Evolutionary conservation across 2,888 invertebrate species (phyloP), one percentile per base, ranked within the genome.

Genomic region (Chymomyza procnemis): DNA sequence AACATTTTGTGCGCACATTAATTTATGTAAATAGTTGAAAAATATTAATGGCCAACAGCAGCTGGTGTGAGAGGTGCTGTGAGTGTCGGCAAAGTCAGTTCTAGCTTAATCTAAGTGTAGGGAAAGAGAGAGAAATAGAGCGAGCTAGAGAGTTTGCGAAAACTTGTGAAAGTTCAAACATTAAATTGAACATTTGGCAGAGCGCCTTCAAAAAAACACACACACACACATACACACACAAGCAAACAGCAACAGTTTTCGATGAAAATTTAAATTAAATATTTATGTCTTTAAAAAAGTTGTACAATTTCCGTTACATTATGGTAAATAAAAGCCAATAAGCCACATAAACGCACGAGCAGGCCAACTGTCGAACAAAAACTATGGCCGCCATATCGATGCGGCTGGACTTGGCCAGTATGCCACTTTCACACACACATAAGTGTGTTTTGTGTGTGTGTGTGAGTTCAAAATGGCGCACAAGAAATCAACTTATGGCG

Each of bases 11-110:
- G 80, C 73, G 72, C 79, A 71, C 83, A 83, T 85, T 83, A 83
- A 83, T 85, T 85, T 83, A 85, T 85, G 83, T 75, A 82, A 82
- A 85, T 83, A 83, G 85, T 83, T 83, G 77, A 79, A 79, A 83
- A 85, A 83, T 83, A 83, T 85, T 82, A 84, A 85, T 83, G 83
- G 80, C 76, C 58, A 47, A 52, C 75, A 75, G 71, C 79, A 82
- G 80, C 73, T 79, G 79, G 61, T 67, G 65, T 65, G 54, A 58
- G 58, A 47, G n/a, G n/a, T n/a, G n/a, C 30, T 22, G 46, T 41
- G 12, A 34, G 34, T 9, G 34, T 12, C 12, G 34, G 12, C 3
- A 26, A 22, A 8, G 6, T 26, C 26, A 26, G 26, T 26, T 26
- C 34, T 12, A 41, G 34, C 34, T 12, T 12, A 41, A 34, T 9